Percentiles rank a stretch among this genome's conserved stretches.
phyloP scores from a whole-genome alignment of 2,888 invertebrate species.

The Trichogramma evanescens region DNA sequence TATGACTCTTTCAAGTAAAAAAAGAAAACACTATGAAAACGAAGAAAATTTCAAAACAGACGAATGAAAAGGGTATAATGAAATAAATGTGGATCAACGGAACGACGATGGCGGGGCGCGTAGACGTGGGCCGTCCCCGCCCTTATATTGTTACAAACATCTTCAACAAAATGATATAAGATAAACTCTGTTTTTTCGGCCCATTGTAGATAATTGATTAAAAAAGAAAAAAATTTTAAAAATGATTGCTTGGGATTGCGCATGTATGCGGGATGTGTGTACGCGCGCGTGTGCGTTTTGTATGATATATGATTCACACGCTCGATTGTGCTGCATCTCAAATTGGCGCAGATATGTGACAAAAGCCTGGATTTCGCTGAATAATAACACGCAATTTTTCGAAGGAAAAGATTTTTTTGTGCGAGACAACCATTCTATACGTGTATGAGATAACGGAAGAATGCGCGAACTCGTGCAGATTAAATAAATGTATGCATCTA shows the following conservation, averaged over 20 bases:
- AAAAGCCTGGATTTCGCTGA: no score
- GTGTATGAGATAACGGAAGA: conserved; percentile 16
- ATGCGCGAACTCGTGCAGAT: conserved; percentile 12
- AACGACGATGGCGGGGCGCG: conserved; percentile 47
- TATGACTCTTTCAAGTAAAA: not conserved
- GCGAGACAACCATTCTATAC: conserved; percentile 13
- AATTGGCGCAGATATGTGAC: no score
- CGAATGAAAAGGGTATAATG: conserved; percentile 1
- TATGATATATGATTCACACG: no score
- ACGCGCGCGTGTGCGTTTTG: no score
- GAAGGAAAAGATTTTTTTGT: conserved; percentile 20
- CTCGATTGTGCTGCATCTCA: no score
- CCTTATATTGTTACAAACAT: conserved; percentile 28
- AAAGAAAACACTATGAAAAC: conserved; percentile 1
- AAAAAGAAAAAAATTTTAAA: conserved; percentile 37
- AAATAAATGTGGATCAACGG: conserved; percentile 16
- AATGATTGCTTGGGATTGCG: not conserved
- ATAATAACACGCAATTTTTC: not conserved
- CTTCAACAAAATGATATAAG: not conserved
- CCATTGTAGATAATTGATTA: conserved; percentile 45
- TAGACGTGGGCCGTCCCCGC: conserved; percentile 48
- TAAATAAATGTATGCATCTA: conserved; percentile 39
- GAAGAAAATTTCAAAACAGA: conserved; percentile 4
- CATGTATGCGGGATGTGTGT: no score
- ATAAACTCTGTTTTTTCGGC: conserved; percentile 33